Evolutionary conservation across 2,797 vertebrate genomes (phyloP), one percentile per base, ranked within the genome.

Genomic region (Phoeniculus purpureus): DNA sequence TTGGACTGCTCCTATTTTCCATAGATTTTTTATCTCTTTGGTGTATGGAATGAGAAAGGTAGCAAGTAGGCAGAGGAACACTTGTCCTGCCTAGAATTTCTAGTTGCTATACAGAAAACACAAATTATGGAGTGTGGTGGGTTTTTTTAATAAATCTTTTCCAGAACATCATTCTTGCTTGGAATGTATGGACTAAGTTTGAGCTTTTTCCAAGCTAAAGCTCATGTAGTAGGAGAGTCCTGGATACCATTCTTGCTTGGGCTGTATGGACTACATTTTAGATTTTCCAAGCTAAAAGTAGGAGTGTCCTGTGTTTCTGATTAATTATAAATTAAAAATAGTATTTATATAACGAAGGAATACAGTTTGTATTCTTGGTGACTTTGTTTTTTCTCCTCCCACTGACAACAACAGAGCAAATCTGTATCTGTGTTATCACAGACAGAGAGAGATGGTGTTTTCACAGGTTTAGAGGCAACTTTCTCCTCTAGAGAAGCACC

Each of bases 361-460:
- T 37, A 70, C 60, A 50, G 27, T 48, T 10, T 31, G 56, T 87
- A 81, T 84, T 50, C 6, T 76, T 27, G 50, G 10, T 70, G 71
- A 76, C 29, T 87, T 81, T 68, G 37, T 3, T 31, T 75, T 78
- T 89, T 47, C 8, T 81, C 3, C 7, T 68, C 6, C 54, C 29
- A 7, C 26, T 31, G 37, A 34, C 3, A 51, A 4, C 0, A 1
- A 17, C 5, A 50, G 27, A 37, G 50, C 26, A 74, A 27, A 10
- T 59, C 59, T 22, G 23, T 52, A 12, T 3, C 3, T 0, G 0
- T 32, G 6, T 23, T n/a, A 2, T 27, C 7, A 20, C 8, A 54
- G 31, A 32, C 14, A 23, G 15, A 74, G 43, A 47, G 16, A 61
- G 7, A 22, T n/a, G 1, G 9, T 17, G 3, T 31, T 82, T 50